Percentiles rank a stretch among this genome's conserved stretches.
Conservation (phyloP, 92 coral and sea anemone genomes). For the Paragorgia papillata region DNA sequence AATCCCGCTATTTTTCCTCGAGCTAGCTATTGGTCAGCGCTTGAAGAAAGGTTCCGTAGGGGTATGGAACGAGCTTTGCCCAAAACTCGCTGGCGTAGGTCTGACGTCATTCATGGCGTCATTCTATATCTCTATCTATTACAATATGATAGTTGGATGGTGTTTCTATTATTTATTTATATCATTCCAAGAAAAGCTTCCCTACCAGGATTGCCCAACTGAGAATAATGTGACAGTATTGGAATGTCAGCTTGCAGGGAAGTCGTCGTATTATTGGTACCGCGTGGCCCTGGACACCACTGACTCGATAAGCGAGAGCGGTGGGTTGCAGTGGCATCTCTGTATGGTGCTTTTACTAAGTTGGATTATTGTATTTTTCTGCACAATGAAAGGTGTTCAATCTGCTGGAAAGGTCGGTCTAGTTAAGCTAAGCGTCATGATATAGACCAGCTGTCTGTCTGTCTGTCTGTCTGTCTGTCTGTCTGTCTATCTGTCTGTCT, state of each 20-base stretch:
- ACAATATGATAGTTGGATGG: slow-evolving; percentile 90
- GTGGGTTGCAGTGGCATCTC: slow-evolving; percentile 88
- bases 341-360: slow-evolving; percentile 70
- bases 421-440: too few relatives aligned
- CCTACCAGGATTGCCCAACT: slow-evolving; percentile 66
- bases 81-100: slow-evolving; percentile 89
- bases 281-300: slow-evolving; percentile 68
- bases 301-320: slow-evolving; percentile 67
- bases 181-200: slow-evolving; percentile 78
- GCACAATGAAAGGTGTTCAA: slow-evolving; percentile 85
- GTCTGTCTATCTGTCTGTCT: too few relatives aligned
- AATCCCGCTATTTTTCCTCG: slow-evolving; percentile 83
- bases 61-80: slow-evolving; percentile 82
- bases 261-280: slow-evolving; percentile 89
- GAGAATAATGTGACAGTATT: slow-evolving; percentile 11
- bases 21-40: slow-evolving; percentile 90
- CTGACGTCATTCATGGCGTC: slow-evolving; percentile 75
- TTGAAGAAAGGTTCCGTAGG: slow-evolving; percentile 78
- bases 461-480: too few relatives aligned
- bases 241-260: slow-evolving; percentile 77
- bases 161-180: slow-evolving; percentile 81
- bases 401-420: slow-evolving; percentile 82
- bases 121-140: slow-evolving; percentile 69
- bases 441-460: too few relatives aligned
- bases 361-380: slow-evolving; percentile 77